These are phyloP conservation scores for Harpagoxenus sublaevis DNA, from an alignment of 2,888 invertebrate genomes.

Conservation along the genomic window DNA sequence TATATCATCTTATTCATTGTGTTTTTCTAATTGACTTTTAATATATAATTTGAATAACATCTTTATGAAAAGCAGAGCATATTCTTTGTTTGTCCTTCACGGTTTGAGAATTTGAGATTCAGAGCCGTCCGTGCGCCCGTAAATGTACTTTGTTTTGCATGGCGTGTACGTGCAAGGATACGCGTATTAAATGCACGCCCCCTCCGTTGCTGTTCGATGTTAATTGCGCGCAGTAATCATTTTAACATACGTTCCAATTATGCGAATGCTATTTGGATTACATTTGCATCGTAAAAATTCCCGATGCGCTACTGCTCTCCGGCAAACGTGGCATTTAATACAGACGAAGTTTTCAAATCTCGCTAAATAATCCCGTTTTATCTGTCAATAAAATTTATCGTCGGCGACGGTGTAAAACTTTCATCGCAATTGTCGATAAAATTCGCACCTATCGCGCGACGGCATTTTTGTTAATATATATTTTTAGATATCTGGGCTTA, in stretches of 20 bases:
- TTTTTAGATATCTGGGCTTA: slow-evolving; percentile 54
- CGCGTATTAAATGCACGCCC: slow-evolving; percentile 33
- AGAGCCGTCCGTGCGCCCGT: not conserved
- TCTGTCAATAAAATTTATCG: slow-evolving; percentile 15
- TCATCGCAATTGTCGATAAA: slow-evolving; percentile 14
- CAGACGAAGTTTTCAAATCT: not conserved
- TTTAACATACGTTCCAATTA: slow-evolving; percentile 48
- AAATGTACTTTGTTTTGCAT: slow-evolving; percentile 24
- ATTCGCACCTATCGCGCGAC: slow-evolving; percentile 16
- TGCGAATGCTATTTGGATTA: slow-evolving; percentile 43
- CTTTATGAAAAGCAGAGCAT: not conserved
- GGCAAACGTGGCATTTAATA: not conserved
- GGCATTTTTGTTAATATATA: slow-evolving; percentile 48
- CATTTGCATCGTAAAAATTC: slow-evolving; percentile 28
- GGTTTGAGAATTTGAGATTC: slow-evolving; percentile 37
- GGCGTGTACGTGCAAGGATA: slow-evolving; percentile 40
- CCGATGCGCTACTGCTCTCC: not conserved
- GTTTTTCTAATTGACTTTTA: not conserved
- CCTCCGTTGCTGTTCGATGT: slow-evolving; percentile 21
- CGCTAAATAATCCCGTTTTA: slow-evolving; percentile 6
- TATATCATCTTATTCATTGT: not conserved
- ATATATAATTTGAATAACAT: slow-evolving; percentile 1
- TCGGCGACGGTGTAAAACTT: not conserved
- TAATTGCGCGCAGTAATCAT: slow-evolving; percentile 49
- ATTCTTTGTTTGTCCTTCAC: slow-evolving; percentile 14